Evolutionary conservation across 2,113 vertebrate species (phyloP), one percentile per base, ranked within the genome.

Genomic region (Myodes glareolus): DNA sequence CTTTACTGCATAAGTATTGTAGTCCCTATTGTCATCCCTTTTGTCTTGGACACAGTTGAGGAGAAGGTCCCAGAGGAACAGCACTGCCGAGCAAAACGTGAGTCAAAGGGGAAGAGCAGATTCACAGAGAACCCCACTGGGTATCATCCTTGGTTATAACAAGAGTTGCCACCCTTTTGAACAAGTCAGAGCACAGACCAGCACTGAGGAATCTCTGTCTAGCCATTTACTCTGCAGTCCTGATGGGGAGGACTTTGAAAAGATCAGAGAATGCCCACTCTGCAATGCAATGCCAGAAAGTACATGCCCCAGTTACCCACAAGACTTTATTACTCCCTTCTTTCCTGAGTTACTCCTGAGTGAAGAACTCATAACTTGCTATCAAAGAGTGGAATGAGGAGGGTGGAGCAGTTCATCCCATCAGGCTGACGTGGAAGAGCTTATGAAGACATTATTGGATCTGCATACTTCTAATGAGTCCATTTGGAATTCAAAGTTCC

Each of bases 1-100:
- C 17, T 80, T 61, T 31, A 78, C n/a, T 42, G 65, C 55, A 77
- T 61, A 47, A 19, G 4, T 25, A 61, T 21, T 84, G 91, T 33
- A 77, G 73, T 76, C 31, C 77, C 50, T 19, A 36, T 45, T 58
- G 23, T 58, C 68, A 65, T 77, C 11, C 36, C 39, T 95, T 92
- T 94, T 42, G 75, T 88, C 68, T 88, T 82, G 17, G 63, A 94
- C 93, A 96, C 84, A 63, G 13, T 88, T 80, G 39, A 77, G 68
- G 36, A 92, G 42, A 65, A 6, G 9, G 21, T 94, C 86, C 94
- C 12, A 67, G 68, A 82, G 92, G 50, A 77, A 77, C 10, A 19
- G 61, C 12, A 14, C 10, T 52, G 29, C 7, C 10, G 12, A 82
- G 45, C 5, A 73, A 87, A 75, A 91, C 21, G 11, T 85, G 80